These are phyloP conservation scores for Leucoraja erinaceus DNA, from an alignment of 2,113 vertebrate species.

Conservation along the genomic window DNA sequence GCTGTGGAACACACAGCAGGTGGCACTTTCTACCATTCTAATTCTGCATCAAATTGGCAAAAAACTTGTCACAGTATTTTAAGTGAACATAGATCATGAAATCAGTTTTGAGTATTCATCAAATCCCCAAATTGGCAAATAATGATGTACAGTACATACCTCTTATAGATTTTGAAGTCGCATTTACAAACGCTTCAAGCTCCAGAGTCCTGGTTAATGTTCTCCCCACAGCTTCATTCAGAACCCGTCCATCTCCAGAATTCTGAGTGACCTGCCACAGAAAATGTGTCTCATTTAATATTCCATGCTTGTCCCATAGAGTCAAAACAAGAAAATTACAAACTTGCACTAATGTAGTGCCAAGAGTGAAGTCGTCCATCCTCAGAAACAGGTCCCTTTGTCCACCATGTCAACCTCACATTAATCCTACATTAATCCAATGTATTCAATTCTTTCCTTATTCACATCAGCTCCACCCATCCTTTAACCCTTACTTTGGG, in stretches of 20 bases:
- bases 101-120: neutral
- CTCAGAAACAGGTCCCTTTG: too few relatives aligned
- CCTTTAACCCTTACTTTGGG: too few relatives aligned
- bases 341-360: neutral
- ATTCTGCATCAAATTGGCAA: neutral
- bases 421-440: too few relatives aligned
- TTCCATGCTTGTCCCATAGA: neutral
- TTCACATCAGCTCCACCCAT: too few relatives aligned
- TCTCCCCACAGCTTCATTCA: conserved; percentile 49
- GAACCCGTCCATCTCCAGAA: conserved; percentile 47
- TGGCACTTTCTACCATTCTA: neutral
- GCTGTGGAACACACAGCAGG: neutral
- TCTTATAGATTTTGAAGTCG: conserved; percentile 57
- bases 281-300: conserved; percentile 21
- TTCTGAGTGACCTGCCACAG: conserved; percentile 56
- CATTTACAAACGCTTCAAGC: conserved; percentile 56
- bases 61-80: conserved; percentile 2
- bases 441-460: too few relatives aligned
- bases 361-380: neutral
- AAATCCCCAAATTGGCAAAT: neutral
- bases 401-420: too few relatives aligned
- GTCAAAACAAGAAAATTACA: neutral
- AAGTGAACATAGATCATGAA: neutral
- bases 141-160: conserved; percentile 52
- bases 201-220: conserved; percentile 55